Evolutionary conservation across 1,140 invertebrate genomes (phyloP).

Genomic region (Drosophila pectinifera): DNA sequence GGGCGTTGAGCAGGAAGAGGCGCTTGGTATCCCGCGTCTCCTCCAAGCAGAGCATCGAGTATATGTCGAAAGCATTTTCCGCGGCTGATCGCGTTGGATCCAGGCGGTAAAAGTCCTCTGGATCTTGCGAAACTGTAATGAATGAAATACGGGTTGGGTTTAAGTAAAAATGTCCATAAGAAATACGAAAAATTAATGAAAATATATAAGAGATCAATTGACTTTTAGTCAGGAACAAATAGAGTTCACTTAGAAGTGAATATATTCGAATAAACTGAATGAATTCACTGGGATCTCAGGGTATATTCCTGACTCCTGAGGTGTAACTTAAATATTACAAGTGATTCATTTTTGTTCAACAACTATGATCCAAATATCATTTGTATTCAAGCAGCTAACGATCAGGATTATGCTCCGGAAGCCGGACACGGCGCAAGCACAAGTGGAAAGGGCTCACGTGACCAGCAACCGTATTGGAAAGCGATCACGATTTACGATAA

Average conservation of each 20-base stretch:
- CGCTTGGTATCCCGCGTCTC: conserved; percentile 80
- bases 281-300: too few species aligned
- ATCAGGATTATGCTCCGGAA: neutral
- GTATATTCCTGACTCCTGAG: too few species aligned
- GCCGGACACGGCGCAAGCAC: neutral
- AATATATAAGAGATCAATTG: too few species aligned
- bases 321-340: neutral
- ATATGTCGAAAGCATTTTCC: conserved; percentile 84
- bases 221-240: too few species aligned
- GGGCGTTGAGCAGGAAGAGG: conserved; percentile 76
- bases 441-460: neutral
- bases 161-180: too few species aligned
- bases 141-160: neutral
- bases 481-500: conserved; percentile 11
- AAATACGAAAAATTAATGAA: too few species aligned
- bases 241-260: too few species aligned
- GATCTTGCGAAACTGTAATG: conserved; percentile 72
- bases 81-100: conserved; percentile 72
- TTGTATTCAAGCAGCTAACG: neutral
- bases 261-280: too few species aligned
- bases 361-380: too few species aligned
- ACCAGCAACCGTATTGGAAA: conserved; percentile 12
- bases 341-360: neutral
- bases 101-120: conserved; percentile 79
- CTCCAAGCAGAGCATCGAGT: conserved; percentile 68